A percentile compares a stretch with the other conserved stretches of the same genome.
These are phyloP conservation scores for Macquaria ambigua DNA, from an alignment of 2,113 vertebrate genomes.

Conservation along the genomic window DNA sequence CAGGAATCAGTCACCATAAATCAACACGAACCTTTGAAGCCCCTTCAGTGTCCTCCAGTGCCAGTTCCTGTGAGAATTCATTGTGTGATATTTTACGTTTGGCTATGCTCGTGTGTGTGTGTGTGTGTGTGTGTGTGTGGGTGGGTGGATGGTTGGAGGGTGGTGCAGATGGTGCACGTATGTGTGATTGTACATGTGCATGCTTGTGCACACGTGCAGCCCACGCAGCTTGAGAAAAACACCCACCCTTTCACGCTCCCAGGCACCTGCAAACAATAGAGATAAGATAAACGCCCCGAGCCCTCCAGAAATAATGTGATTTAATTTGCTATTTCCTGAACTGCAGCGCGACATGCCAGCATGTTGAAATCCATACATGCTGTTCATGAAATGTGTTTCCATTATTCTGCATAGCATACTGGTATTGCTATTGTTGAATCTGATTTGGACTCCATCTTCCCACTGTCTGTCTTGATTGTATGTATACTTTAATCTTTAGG, in stretches of 20 bases:
- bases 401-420: slow-evolving; percentile 1
- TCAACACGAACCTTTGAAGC: slow-evolving; percentile 23
- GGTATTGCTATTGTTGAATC: background rate
- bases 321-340: slow-evolving; percentile 26
- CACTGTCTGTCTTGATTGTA: background rate
- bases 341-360: background rate
- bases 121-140: slow-evolving; percentile 9
- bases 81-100: slow-evolving; percentile 7
- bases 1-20: slow-evolving; percentile 35
- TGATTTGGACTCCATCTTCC: background rate
- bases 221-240: slow-evolving; percentile 42
- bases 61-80: slow-evolving; percentile 23
- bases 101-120: slow-evolving; percentile 10
- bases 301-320: slow-evolving; percentile 31
- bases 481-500: background rate
- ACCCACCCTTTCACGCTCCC: slow-evolving; percentile 19
- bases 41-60: slow-evolving; percentile 4
- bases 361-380: background rate
- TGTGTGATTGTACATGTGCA: slow-evolving; percentile 9
- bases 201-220: slow-evolving; percentile 14
- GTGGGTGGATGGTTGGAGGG: slow-evolving; percentile 19
- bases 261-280: slow-evolving; percentile 24
- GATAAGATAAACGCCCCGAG: slow-evolving; percentile 26
- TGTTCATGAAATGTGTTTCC: slow-evolving; percentile 35
- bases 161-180: slow-evolving; percentile 26